Evolutionary conservation across 2,797 vertebrate species (phyloP).

Genomic region (Salarias fasciatus): DNA sequence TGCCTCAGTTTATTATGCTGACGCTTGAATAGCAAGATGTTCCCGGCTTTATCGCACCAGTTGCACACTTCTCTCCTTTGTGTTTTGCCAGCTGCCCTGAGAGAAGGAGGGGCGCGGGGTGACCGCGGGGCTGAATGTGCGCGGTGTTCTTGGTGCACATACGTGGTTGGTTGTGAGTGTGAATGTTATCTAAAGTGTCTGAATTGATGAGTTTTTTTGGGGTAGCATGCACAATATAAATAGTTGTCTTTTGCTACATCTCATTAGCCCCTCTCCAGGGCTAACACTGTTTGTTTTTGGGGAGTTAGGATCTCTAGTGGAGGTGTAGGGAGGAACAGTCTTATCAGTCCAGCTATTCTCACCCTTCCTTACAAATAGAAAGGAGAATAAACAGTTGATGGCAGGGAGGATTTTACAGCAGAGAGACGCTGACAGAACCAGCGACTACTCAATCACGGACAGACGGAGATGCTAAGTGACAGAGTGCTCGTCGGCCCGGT

Average conservation of each 20-base stretch:
- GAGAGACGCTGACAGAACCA: not conserved
- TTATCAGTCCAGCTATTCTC: slow-evolving; percentile 25
- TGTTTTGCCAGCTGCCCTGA: slow-evolving; percentile 83
- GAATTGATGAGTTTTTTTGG: slow-evolving; percentile 32
- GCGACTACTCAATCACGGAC: slow-evolving; percentile 26
- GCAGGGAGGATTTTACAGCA: not conserved
- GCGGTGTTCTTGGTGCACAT: slow-evolving; percentile 30
- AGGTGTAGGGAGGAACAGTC: slow-evolving; percentile 42
- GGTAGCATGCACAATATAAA: not conserved
- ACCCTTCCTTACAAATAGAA: not conserved
- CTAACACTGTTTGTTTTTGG: slow-evolving; percentile 30
- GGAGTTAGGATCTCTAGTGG: not conserved
- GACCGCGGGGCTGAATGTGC: slow-evolving; percentile 22
- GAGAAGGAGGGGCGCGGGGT: slow-evolving; percentile 29
- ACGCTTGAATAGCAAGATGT: slow-evolving; percentile 81
- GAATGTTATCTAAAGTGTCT: slow-evolving; percentile 26
- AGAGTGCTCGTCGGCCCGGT: slow-evolving; percentile 21
- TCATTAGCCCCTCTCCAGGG: too few species aligned
- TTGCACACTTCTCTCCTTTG: slow-evolving; percentile 85
- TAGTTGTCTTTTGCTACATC: not conserved
- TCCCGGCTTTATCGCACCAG: slow-evolving; percentile 83
- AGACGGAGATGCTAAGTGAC: slow-evolving; percentile 22
- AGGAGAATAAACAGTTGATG: slow-evolving; percentile 10
- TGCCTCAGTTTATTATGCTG: slow-evolving; percentile 79
- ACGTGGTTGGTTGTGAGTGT: slow-evolving; percentile 33